A percentile compares a stretch with the other conserved stretches of the same genome.
phyloP scores from a whole-genome alignment of 2,113 vertebrate species.

The Lota lota region DNA sequence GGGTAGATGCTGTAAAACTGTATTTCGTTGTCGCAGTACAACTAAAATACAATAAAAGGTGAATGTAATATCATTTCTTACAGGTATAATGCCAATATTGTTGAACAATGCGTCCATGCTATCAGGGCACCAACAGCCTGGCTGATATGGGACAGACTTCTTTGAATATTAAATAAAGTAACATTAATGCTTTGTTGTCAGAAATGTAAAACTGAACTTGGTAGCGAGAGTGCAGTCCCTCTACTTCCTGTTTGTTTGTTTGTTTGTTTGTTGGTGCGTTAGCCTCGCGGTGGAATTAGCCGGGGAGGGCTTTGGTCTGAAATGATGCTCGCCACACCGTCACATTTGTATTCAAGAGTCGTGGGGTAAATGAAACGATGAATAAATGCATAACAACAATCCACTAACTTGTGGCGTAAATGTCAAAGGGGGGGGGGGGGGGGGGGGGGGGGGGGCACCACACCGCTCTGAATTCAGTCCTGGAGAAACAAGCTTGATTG shows the following conservation, averaged over 20 bases:
- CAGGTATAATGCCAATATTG: too few species aligned
- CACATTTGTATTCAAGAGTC: conserved; percentile 72
- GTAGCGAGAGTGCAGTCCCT: background rate
- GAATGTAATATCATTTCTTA: too few species aligned
- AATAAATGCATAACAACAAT: conserved; percentile 72
- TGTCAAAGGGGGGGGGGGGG: conserved; percentile 50
- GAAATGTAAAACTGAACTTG: too few species aligned
- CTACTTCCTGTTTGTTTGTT: conserved; percentile 27
- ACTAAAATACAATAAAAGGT: too few species aligned
- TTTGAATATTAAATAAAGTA: too few species aligned
- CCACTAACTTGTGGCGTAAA: conserved; percentile 62
- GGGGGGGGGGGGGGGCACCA: conserved; percentile 45
- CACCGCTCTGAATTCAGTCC: conserved; percentile 52
- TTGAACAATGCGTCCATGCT: too few species aligned
- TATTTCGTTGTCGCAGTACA: too few species aligned
- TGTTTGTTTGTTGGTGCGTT: conserved; percentile 62
- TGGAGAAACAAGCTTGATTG: conserved; percentile 27
- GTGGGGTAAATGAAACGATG: conserved; percentile 66
- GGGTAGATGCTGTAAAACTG: too few species aligned
- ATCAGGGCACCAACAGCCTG: too few species aligned
- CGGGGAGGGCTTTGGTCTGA: conserved; percentile 49
- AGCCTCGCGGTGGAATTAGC: conserved; percentile 43
- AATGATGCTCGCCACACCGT: conserved; percentile 54
- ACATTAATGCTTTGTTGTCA: too few species aligned
- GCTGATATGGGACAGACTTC: too few species aligned